These are phyloP conservation scores for Symphodus melops DNA, from an alignment of 2,113 vertebrate species.

Conservation along the genomic window DNA sequence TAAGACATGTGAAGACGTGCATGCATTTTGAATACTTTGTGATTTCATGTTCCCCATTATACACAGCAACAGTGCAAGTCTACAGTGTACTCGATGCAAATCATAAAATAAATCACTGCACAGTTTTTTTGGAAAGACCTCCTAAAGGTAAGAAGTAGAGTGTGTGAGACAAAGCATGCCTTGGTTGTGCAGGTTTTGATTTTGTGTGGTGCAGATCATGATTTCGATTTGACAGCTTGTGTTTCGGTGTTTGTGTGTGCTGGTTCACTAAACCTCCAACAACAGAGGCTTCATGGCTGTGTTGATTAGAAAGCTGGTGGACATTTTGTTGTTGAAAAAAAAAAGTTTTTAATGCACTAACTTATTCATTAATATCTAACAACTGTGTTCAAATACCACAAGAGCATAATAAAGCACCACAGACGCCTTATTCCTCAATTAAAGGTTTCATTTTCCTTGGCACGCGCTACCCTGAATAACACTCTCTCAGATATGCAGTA, in stretches of 20 bases:
- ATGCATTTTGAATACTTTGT: neutral
- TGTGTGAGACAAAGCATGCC: neutral
- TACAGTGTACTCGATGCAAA: no score
- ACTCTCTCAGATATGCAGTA: neutral
- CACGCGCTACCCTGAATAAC: neutral
- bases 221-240: neutral
- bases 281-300: constrained; percentile 8
- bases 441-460: neutral
- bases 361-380: neutral
- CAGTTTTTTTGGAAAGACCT: neutral
- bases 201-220: neutral
- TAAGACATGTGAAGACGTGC: no score
- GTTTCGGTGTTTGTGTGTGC: neutral
- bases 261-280: constrained; percentile 3
- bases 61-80: neutral
- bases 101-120: no score
- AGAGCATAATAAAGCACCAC: neutral
- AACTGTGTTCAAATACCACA: neutral
- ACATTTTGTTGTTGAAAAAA: neutral
- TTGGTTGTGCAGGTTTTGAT: neutral
- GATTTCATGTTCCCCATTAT: neutral
- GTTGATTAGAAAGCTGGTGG: neutral
- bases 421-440: neutral
- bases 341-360: neutral
- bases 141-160: neutral